Percentiles rank a stretch among this genome's conserved stretches.
Evolutionary conservation across 2,888 invertebrate species (phyloP).

Genomic region (Nomada lathburiana): DNA sequence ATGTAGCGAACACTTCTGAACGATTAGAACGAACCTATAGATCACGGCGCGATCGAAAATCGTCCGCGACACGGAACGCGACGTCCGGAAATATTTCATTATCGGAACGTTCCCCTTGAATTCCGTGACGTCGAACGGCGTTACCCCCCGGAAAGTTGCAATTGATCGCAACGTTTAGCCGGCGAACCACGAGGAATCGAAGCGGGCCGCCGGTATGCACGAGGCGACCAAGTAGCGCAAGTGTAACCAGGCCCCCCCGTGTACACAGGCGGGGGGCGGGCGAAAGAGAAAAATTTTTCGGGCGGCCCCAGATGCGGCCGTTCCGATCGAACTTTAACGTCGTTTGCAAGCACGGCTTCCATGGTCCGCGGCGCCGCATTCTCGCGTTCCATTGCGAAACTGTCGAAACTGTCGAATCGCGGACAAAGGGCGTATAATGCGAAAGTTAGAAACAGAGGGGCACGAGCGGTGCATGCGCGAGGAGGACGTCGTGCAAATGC

Average conservation of each 20-base stretch:
- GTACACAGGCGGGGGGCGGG: not conserved
- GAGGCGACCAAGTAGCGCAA: not conserved
- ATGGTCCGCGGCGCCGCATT: constrained; percentile 65
- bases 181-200: constrained; percentile 26
- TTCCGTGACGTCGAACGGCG: no score
- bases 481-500: constrained; percentile 45
- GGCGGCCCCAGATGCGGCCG: constrained; percentile 67
- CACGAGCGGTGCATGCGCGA: constrained; percentile 42
- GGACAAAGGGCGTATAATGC: constrained; percentile 81
- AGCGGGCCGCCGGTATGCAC: not conserved
- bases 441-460: constrained; percentile 78
- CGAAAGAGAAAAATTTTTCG: constrained; percentile 65
- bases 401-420: constrained; percentile 81
- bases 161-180: constrained; percentile 41
- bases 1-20: no score
- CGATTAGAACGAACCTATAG: no score
- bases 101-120: no score
- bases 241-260: not conserved
- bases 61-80: no score
- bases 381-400: constrained; percentile 78
- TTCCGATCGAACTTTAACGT: constrained; percentile 76
- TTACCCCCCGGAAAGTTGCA: not conserved
- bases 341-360: constrained; percentile 73
- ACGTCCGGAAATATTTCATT: no score
- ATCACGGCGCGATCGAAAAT: no score